These are phyloP conservation scores for Salminus brasiliensis DNA, from an alignment of 2,113 vertebrate species.

Conservation along the genomic window DNA sequence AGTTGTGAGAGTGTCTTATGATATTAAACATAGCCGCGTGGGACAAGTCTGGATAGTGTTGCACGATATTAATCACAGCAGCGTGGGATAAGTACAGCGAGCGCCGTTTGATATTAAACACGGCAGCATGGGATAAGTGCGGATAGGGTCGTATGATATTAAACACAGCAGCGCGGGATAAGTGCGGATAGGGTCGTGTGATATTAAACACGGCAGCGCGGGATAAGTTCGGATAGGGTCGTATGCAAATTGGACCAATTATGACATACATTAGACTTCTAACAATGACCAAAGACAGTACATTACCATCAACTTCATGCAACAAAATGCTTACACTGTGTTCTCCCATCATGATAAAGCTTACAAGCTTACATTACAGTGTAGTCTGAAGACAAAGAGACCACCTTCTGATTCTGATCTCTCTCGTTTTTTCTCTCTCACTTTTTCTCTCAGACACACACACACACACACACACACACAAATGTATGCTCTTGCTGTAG, in stretches of 20 bases:
- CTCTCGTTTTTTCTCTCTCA: neutral
- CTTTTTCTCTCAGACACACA: neutral
- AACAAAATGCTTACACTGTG: neutral
- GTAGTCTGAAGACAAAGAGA: neutral
- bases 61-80: too few relatives aligned
- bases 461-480: neutral
- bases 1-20: neutral
- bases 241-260: too few relatives aligned
- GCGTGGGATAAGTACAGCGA: neutral
- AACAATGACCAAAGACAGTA: too few relatives aligned
- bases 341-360: neutral
- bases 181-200: neutral
- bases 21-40: neutral
- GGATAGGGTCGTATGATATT: too few relatives aligned
- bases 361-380: neutral
- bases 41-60: too few relatives aligned
- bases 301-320: neutral
- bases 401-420: neutral
- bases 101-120: neutral
- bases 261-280: too few relatives aligned
- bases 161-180: neutral
- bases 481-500: constrained; percentile 23
- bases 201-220: neutral
- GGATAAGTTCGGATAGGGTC: neutral
- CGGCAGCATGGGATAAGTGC: neutral